phyloP scores from a whole-genome alignment of 92 coral and sea anemone genomes.

The Parazoanthus swiftii region DNA sequence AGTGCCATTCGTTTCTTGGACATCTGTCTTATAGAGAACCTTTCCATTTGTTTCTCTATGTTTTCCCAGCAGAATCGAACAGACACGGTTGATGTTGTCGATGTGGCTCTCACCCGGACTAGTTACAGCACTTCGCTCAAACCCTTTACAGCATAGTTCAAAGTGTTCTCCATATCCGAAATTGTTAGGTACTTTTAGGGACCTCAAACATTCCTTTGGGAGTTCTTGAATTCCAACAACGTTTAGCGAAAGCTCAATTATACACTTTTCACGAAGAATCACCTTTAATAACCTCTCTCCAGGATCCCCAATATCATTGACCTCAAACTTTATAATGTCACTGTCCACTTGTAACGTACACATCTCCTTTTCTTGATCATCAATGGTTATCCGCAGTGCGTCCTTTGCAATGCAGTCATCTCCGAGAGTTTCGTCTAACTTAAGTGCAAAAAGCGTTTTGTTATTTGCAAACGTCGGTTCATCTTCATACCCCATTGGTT shows the following conservation, averaged over 20 bases:
- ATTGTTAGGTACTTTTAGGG: too few species aligned
- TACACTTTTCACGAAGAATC: too few species aligned
- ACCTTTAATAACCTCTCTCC: not conserved
- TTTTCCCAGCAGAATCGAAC: too few species aligned
- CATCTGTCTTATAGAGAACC: too few species aligned
- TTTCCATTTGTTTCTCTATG: too few species aligned
- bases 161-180: too few species aligned
- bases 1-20: slow-evolving; percentile 21
- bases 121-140: not conserved
- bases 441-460: not conserved
- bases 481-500: not conserved
- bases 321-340: not conserved
- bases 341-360: not conserved
- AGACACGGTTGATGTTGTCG: slow-evolving; percentile 46
- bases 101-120: slow-evolving; percentile 53
- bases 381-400: not conserved
- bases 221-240: slow-evolving; percentile 25
- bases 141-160: not conserved
- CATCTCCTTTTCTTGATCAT: not conserved
- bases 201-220: not conserved
- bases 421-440: not conserved
- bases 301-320: not conserved
- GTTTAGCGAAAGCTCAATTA: not conserved
- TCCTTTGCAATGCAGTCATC: too few species aligned
- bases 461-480: not conserved